Base-by-base conservation (phyloP, 2,888 invertebrate species). In the Timema podura region DNA sequence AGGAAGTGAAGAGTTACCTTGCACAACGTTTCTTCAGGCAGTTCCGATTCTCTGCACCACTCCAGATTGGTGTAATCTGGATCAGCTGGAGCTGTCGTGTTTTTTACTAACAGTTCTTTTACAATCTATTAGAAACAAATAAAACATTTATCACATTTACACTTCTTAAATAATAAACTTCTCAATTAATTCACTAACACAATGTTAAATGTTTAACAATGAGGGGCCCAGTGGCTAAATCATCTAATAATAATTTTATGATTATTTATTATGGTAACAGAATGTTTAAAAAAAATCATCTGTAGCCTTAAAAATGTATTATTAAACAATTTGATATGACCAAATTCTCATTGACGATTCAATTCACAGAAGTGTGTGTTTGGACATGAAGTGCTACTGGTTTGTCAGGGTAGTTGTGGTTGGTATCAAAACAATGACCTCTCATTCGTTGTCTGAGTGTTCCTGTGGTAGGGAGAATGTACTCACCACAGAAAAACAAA, bases 31-130 rank as follows among this genome's bases (percentile, higher is more conserved):
- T 96, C 96, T 76, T 93, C 92, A 0, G 96, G 95, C 46, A 98
- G 83, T 68, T 92, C 88, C 6, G 93, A 91, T 79, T 96, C 95
- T 0, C 87, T 81, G 79, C 95, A 95, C 97, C 97, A 97, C 57
- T 88, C 88, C 9, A 78, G 80, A 0, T 81, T 83, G 0, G 85
- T 84, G 70, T 81, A 79, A 66, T 80, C 81, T 68, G 76, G 78
- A 11, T 83, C 81, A 44, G 84, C 83, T 74, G 86, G 86, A 73
- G 85, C 85, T 7, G 84, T 84, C 74, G 83, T 84, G 74, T 93
- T 93, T 79, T 92, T 92, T 75, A 98, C 96, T 67, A 98, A 82
- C 13, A 98, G 84, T 79, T 97, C 97, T 82, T 96, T 96, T 1
- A 98, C 97, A 80, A 98, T 94, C 89, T 91, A 81, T n/a, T n/a